Base-by-base conservation (phyloP, 2,888 invertebrate genomes). In the Idaea dimidiata region DNA sequence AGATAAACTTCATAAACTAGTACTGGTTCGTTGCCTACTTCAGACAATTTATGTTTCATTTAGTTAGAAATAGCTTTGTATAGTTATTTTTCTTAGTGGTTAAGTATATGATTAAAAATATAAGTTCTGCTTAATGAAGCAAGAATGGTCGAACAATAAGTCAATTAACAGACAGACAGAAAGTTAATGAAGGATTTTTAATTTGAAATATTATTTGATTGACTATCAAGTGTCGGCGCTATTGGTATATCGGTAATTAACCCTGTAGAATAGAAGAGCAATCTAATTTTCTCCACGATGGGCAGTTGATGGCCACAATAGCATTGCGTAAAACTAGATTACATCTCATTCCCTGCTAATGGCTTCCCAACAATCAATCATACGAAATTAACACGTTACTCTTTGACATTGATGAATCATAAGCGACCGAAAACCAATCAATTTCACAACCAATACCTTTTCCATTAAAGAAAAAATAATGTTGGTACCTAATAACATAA, bases 401-500 rank as follows among this genome's bases (percentile, higher is more conserved):
- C 86, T 85, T 80, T 84, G 90, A 91, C 92, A 89, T 80, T 92
- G 91, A 92, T 91, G 90, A 91, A 91, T 91, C 91, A 91, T 91
- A 91, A 89, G 84, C 86, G 86, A 81, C 86, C 84, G 82, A 89
- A 89, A 91, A 88, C 88, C 91, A 91, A 91, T 91, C 91, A 91
- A 91, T 91, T 91, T 89, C 89, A 89, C 90, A 86, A 89, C 80
- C 88, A 84, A 91, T 90, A 87, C 91, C 90, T 90, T 91, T 91
- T 91, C 87, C 91, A 91, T 91, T 91, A 92, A 91, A 91, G 88
- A 89, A 91, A 91, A 91, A 91, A 89, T 18, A 10, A 43, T 17
- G 90, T 88, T n/a, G n/a, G n/a, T n/a, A n/a, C n/a, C n/a, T n/a
- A 91, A 91, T 91, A 91, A 90, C 86, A 87, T 91, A 92, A 91